phyloP scores from a whole-genome alignment of 2,797 vertebrate species.

The Harpagifer antarcticus region DNA sequence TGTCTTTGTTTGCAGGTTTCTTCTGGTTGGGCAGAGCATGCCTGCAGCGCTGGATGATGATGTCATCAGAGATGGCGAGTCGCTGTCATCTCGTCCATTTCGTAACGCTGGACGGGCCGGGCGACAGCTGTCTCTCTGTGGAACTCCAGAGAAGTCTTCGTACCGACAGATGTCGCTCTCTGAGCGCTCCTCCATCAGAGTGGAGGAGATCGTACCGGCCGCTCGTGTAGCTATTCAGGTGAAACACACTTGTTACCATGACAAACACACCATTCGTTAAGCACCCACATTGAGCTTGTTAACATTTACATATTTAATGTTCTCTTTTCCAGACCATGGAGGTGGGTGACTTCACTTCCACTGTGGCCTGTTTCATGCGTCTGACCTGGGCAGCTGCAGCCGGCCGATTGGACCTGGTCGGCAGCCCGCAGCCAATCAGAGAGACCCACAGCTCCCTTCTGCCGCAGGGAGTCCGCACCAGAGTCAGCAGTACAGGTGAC shows the following conservation, averaged over 20 bases:
- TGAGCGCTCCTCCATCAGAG: slow-evolving; percentile 96
- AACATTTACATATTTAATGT: neutral
- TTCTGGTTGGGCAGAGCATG: slow-evolving; percentile 98
- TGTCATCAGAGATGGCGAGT: slow-evolving; percentile 92
- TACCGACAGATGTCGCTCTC: slow-evolving; percentile 97
- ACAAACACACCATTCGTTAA: neutral
- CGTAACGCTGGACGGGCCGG: slow-evolving; percentile 91
- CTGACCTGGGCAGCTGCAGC: slow-evolving; percentile 98
- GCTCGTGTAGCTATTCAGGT: slow-evolving; percentile 98
- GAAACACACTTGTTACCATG: slow-evolving; percentile 12
- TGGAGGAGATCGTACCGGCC: slow-evolving; percentile 98
- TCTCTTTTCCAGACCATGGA: slow-evolving; percentile 92
- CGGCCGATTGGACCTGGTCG: slow-evolving; percentile 95
- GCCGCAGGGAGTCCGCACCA: slow-evolving; percentile 91
- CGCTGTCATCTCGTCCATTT: slow-evolving; percentile 95
- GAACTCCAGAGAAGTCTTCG: slow-evolving; percentile 96
- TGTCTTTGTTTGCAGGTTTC: slow-evolving; percentile 85
- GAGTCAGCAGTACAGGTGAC: slow-evolving; percentile 98
- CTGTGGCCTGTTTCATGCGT: slow-evolving; percentile 98
- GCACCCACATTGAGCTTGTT: neutral
- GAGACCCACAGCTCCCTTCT: slow-evolving; percentile 91
- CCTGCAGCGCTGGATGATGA: slow-evolving; percentile 94
- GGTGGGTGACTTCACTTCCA: slow-evolving; percentile 95
- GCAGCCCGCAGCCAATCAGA: slow-evolving; percentile 97
- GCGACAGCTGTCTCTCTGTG: slow-evolving; percentile 95